phyloP scores from a whole-genome alignment of 1,140 invertebrate species.

The Wiebesia pumilae region DNA sequence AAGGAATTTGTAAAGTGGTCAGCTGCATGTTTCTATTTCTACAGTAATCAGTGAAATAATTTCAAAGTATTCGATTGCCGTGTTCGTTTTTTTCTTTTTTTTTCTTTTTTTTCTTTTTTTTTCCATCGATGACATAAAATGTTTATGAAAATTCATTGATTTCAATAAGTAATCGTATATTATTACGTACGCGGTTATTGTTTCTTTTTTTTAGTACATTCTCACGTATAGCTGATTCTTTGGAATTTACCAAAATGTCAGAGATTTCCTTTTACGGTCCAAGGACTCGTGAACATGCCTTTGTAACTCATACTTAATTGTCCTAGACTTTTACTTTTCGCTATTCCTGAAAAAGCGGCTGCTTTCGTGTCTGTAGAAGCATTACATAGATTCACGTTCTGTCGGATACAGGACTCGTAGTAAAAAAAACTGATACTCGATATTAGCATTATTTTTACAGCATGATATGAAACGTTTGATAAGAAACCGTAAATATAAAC shows the following conservation, averaged over 20 bases:
- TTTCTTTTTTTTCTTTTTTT: too few relatives aligned
- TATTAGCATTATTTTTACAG: constrained; percentile 41
- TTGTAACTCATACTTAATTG: background rate
- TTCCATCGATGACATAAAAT: too few relatives aligned
- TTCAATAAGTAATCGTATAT: background rate
- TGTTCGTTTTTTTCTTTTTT: too few relatives aligned
- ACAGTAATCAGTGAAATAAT: background rate
- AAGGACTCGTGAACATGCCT: background rate
- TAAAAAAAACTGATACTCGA: constrained; percentile 1
- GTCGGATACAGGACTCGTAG: constrained; percentile 36
- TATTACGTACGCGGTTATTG: background rate
- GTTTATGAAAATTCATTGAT: too few relatives aligned
- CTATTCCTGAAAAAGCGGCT: constrained; percentile 9
- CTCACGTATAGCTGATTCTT: background rate
- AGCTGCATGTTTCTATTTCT: constrained; percentile 39
- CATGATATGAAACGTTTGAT: constrained; percentile 42
- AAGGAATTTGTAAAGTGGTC: background rate
- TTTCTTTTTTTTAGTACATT: background rate
- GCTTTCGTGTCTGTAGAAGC: constrained; percentile 49
- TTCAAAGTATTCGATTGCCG: background rate
- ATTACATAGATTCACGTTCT: constrained; percentile 33
- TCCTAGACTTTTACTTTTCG: constrained; percentile 6
- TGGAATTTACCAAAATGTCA: background rate
- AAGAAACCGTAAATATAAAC: constrained; percentile 24
- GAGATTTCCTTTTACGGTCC: background rate